Base-by-base conservation (phyloP, 2,113 vertebrate genomes). In the Columba livia region DNA sequence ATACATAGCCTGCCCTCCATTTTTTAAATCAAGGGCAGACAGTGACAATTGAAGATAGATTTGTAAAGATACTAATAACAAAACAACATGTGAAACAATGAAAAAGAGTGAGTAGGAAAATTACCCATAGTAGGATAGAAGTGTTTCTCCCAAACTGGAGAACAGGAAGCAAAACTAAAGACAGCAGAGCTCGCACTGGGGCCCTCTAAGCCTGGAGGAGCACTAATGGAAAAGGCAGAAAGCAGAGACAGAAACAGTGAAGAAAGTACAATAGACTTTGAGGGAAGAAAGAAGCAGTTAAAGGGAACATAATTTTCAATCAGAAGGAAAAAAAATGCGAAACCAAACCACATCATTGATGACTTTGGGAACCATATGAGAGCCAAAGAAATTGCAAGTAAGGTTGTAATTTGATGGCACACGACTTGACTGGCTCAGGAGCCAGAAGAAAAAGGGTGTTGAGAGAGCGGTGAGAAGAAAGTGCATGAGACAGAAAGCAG, bases 81-180 rank as follows among this genome's bases (percentile, higher is more conserved):
- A 84, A 88, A 64, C 78, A 91, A 91, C 58, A 94, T 87, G 91
- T 70, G 89, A 95, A 95, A 61, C 62, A 88, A 79, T 77, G 85
- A 85, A 81, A 87, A 90, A 92, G 38, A 83, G 51, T 24, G 56
- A 93, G 82, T n/a, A 74, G 61, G 44, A 67, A 91, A 89, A 92
- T 81, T 88, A 57, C 61, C 75, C 15, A 15, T 53, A 44, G 51
- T 31, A 51, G 71, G 44, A 86, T 47, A 53, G 48, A 92, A 89
- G 44, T 47, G 65, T 75, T 94, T 91, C 53, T 92, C 83, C 61
- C 61, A 78, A 67, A 79, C 12, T 57, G 40, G 72, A 93, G 40
- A 72, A 57, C 19, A 75, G 83, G 66, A 82, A 86, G 40, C 29
- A 75, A 90, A 94, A n/a, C 60, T 60, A 36, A 74, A 94, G 60